Percentiles rank a stretch among this genome's conserved stretches.
Conservation (phyloP, 2,888 invertebrate species). For the Drosophila neoperkinsi region DNA sequence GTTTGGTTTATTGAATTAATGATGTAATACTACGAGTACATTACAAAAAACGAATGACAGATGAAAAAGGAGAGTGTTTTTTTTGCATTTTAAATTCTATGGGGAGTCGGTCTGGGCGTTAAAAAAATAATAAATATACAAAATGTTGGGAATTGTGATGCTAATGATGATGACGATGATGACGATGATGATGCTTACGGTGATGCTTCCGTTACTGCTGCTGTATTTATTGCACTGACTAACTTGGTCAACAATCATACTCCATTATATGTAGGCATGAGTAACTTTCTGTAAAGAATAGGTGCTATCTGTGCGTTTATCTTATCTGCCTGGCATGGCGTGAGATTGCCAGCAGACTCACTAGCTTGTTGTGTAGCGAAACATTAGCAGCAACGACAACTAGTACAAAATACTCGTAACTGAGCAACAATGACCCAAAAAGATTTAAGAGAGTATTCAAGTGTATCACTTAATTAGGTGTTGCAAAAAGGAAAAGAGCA, state of each 20-base stretch:
- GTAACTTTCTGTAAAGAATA: conserved; percentile 6
- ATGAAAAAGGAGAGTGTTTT: not conserved
- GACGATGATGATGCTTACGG: conserved; percentile 6
- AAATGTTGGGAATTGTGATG: conserved; percentile 33
- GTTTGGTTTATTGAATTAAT: conserved; percentile 71
- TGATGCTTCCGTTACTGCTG: conserved; percentile 14
- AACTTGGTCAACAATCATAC: conserved; percentile 47
- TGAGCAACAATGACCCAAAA: conserved; percentile 63
- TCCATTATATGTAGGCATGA: not conserved
- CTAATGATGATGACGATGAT: not conserved
- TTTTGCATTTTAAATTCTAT: conserved; percentile 53
- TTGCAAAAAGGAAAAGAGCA: conserved; percentile 27
- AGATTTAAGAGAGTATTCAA: conserved; percentile 53
- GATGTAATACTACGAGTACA: conserved; percentile 62
- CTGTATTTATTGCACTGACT: conserved; percentile 42
- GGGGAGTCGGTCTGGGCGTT: conserved; percentile 8
- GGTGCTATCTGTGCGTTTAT: conserved; percentile 41
- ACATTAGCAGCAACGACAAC: conserved; percentile 32
- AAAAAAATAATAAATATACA: conserved; percentile 53
- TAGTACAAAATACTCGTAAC: conserved; percentile 40
- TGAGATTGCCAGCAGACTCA: conserved; percentile 28
- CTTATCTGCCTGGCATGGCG: conserved; percentile 35
- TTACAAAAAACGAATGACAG: conserved; percentile 1
- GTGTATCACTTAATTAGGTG: conserved; percentile 50
- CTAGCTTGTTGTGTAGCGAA: conserved; percentile 27